A percentile compares a stretch with the other conserved stretches of the same genome.
Conservation (phyloP, 1,140 invertebrate species). For the Dinoponera quadriceps region DNA sequence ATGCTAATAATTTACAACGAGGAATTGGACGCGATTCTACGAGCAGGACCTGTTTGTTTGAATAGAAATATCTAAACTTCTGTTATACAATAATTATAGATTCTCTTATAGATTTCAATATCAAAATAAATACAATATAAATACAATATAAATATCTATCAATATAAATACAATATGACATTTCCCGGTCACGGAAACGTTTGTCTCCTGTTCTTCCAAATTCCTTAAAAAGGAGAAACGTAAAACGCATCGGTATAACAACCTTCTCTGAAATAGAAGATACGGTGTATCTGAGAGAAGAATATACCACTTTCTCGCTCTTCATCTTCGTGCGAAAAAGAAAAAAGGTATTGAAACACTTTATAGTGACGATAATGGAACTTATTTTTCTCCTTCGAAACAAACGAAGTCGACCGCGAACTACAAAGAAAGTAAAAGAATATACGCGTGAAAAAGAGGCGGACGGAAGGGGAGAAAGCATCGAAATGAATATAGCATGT, state of each 20-base stretch:
- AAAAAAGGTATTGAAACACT: constrained; percentile 15
- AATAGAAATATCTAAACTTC: constrained; percentile 43
- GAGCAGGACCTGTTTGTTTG: constrained; percentile 30
- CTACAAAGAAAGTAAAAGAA: background rate
- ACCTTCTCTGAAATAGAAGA: background rate
- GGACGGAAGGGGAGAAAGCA: constrained; percentile 6
- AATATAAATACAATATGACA: background rate
- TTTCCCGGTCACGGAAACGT: background rate
- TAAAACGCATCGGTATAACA: background rate
- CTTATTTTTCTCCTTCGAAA: constrained; percentile 37
- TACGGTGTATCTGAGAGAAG: background rate
- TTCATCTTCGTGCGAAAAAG: background rate
- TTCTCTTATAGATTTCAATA: too few relatives aligned
- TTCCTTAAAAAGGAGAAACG: background rate
- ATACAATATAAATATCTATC: too few relatives aligned
- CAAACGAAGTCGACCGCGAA: constrained; percentile 23
- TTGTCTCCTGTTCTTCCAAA: background rate
- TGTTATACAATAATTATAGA: constrained; percentile 18
- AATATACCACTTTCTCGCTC: background rate
- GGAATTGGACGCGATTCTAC: constrained; percentile 45
- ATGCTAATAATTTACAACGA: constrained; percentile 13
- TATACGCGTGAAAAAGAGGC: background rate
- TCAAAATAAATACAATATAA: too few relatives aligned
- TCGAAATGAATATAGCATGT: constrained; percentile 59
- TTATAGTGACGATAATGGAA: constrained; percentile 17